A percentile compares a stretch with the other conserved stretches of the same genome.
Conservation (phyloP, 1,140 invertebrate genomes). For the Marisa cornuarietis region DNA sequence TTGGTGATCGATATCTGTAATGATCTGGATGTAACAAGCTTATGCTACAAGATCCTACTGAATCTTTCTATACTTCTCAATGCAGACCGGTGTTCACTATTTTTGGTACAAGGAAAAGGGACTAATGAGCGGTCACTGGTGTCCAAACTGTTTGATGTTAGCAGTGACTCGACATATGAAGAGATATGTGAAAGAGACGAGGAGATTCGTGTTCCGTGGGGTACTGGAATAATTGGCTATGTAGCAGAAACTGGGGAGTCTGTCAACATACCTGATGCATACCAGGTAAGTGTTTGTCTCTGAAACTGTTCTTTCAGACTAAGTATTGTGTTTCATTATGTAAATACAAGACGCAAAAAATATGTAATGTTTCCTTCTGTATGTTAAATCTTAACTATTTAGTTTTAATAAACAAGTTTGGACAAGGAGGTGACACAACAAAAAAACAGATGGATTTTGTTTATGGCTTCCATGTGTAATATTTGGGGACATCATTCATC, state of each 20-base stretch:
- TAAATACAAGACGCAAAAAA: background rate
- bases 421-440: no score
- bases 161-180: conserved; percentile 74
- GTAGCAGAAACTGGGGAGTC: conserved; percentile 91
- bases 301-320: conserved; percentile 3
- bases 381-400: background rate
- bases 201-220: conserved; percentile 87
- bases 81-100: conserved; percentile 91
- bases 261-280: conserved; percentile 95
- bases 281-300: conserved; percentile 76
- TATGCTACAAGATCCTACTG: conserved; percentile 96
- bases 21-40: conserved; percentile 89
- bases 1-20: conserved; percentile 97
- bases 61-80: conserved; percentile 92
- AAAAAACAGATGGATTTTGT: no score
- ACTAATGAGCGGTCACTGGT: conserved; percentile 75
- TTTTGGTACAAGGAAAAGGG: conserved; percentile 81
- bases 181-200: conserved; percentile 88
- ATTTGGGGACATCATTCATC: no score
- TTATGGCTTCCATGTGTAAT: no score
- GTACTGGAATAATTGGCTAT: conserved; percentile 88
- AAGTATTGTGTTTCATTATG: background rate
- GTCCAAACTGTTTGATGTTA: conserved; percentile 92
- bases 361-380: background rate
- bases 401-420: background rate